Conservation (phyloP, 2,113 vertebrate genomes). For the Hippocampus abdominalis region DNA sequence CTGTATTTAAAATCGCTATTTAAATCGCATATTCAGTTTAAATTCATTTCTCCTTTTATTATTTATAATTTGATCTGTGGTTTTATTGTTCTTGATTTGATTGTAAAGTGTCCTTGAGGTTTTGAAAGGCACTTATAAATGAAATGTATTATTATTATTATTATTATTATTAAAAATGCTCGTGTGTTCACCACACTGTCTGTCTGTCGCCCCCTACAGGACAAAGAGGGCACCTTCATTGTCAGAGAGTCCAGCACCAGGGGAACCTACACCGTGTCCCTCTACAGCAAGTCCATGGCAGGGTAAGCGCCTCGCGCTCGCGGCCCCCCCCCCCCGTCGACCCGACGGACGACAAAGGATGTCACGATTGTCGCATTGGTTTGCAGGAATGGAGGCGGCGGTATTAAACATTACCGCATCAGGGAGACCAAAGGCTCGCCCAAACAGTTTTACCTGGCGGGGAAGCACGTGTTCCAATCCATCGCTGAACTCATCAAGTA, state of each 20-base stretch:
- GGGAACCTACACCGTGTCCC: slow-evolving; percentile 86
- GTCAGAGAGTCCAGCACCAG: slow-evolving; percentile 89
- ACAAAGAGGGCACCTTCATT: slow-evolving; percentile 93
- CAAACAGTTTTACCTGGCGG: slow-evolving; percentile 73
- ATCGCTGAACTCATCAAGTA: slow-evolving; percentile 93
- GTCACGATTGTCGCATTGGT: not conserved
- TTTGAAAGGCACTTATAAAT: too few species aligned
- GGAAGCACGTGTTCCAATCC: slow-evolving; percentile 84
- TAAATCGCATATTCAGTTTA: too few species aligned
- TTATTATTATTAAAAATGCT: not conserved
- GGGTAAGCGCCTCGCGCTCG: slow-evolving; percentile 66
- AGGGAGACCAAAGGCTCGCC: slow-evolving; percentile 24
- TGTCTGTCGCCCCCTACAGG: slow-evolving; percentile 72
- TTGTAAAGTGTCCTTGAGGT: too few species aligned
- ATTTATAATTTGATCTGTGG: too few species aligned
- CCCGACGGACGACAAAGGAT: not conserved
- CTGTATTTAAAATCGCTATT: too few species aligned
- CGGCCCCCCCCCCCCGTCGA: too few species aligned
- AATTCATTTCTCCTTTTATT: too few species aligned
- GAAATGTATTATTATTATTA: too few species aligned
- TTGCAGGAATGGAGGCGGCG: slow-evolving; percentile 20
- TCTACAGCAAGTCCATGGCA: slow-evolving; percentile 81
- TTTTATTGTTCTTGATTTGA: too few species aligned
- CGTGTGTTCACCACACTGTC: not conserved
- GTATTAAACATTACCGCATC: slow-evolving; percentile 63